Percentiles rank a stretch among this genome's conserved stretches.
Evolutionary conservation across 2,113 vertebrate species (phyloP).

Genomic region (Phrynosoma platyrhinos): DNA sequence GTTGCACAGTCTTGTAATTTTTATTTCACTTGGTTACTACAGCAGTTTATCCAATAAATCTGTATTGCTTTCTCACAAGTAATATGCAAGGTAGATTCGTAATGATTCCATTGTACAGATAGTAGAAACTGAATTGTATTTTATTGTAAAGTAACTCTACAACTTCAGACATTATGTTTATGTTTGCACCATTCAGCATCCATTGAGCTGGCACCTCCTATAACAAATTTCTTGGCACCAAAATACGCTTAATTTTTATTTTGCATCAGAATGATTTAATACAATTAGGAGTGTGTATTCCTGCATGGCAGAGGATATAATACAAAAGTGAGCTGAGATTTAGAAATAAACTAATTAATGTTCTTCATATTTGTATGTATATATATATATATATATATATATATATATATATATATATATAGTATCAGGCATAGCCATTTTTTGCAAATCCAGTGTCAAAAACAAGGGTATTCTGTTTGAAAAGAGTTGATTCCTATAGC

Average conservation of each 20-base stretch:
- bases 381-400: no score
- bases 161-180: no score
- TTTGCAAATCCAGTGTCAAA: not conserved
- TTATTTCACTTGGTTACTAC: not conserved
- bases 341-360: not conserved
- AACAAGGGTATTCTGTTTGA: not conserved
- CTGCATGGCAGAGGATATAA: no score
- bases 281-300: no score
- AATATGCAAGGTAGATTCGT: fast-evolving
- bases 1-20: not conserved
- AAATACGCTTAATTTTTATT: not conserved
- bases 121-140: not conserved
- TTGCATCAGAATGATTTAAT: no score
- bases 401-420: no score
- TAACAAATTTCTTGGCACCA: not conserved
- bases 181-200: not conserved
- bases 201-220: not conserved
- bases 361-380: no score
- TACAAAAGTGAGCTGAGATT: not conserved
- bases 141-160: not conserved
- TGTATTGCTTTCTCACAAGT: not conserved
- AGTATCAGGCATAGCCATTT: not conserved
- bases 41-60: not conserved
- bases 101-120: not conserved
- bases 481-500: not conserved